Evolutionary conservation across 2,797 vertebrate genomes (phyloP), one percentile per base, ranked within the genome.

Genomic region (Pogoniulus pusillus): DNA sequence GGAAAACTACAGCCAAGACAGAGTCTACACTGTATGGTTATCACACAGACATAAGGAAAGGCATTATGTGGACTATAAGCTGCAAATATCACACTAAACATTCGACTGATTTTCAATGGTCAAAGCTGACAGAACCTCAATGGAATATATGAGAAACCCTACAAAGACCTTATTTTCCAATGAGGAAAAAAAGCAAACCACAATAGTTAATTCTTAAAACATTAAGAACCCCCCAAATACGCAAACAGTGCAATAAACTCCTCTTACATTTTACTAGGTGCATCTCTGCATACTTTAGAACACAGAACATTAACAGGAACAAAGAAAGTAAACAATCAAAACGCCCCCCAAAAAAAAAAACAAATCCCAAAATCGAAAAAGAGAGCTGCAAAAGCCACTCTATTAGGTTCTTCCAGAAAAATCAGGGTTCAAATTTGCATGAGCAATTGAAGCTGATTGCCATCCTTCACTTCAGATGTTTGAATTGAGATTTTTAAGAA

Each of bases 391-490:
- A 22, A 82, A 65, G 16, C 45, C 41, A 45, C 2, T 9, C 66
- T 86, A 34, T 30, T 53, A 89, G 20, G 30, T 68, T 57, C 58
- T 27, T 84, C 18, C 51, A 87, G 64, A 87, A 87, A 60, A 78
- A 72, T 34, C 6, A 68, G 32, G 11, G n/a, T 53, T 37, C 9
- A 65, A 35, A 69, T 71, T 32, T 64, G 22, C 32, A 47, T n/a
- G 17, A 75, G 4, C 79, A 84, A 82, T 15, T 72, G 20, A 90
- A 85, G 59, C 16, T 35, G 27, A 51, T 4, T 7, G 9, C 34
- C 77, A 69, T 17, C 20, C 5, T 29, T 47, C 11, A 35, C 66
- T 66, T 80, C 69, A 66, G n/a, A 54, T 41, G 34, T 24, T 30
- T 81, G 66, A 55, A 69, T 6, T 57, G 35, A 45, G 5, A 78